Percentiles rank a stretch among this genome's conserved stretches.
Evolutionary conservation across 2,888 invertebrate genomes (phyloP).

Genomic region (Lasioglossum marginatum): DNA sequence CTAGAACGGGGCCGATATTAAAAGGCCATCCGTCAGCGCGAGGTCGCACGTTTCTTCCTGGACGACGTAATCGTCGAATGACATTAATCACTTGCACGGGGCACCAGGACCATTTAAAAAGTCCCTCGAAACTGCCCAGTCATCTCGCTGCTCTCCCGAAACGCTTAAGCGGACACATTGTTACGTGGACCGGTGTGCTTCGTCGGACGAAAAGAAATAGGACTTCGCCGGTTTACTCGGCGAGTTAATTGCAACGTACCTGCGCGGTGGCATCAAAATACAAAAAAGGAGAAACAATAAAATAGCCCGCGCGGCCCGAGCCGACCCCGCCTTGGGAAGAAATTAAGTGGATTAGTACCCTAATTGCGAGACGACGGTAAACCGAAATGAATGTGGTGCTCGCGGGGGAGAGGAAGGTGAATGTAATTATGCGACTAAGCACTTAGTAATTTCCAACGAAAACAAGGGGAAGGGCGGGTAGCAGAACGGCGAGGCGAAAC

Average conservation of each 20-base stretch:
- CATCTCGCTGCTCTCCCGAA: not conserved
- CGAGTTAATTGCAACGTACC: slow-evolving; percentile 60
- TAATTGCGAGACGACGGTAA: slow-evolving; percentile 68
- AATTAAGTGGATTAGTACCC: slow-evolving; percentile 73
- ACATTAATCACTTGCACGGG: slow-evolving; percentile 41
- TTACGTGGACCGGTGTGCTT: slow-evolving; percentile 24
- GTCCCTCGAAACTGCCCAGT: slow-evolving; percentile 7
- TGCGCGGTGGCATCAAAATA: slow-evolving; percentile 52
- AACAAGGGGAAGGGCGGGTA: not conserved
- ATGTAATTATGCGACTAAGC: slow-evolving; percentile 70
- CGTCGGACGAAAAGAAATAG: slow-evolving; percentile 19
- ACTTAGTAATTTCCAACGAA: slow-evolving; percentile 64
- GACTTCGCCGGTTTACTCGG: slow-evolving; percentile 36
- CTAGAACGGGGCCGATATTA: not conserved
- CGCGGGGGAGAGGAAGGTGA: slow-evolving; percentile 54
- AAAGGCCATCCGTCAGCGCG: not conserved
- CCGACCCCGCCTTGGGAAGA: slow-evolving; percentile 34
- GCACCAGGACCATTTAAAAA: slow-evolving; percentile 27
- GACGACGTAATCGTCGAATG: slow-evolving; percentile 14
- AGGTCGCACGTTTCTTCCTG: not conserved
- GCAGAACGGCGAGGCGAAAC: not conserved
- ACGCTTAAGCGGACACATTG: slow-evolving; percentile 26
- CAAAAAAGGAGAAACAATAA: slow-evolving; percentile 44
- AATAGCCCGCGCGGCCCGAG: not conserved
- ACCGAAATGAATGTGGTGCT: slow-evolving; percentile 70